Conservation (phyloP, 2,888 invertebrate species). For the Camponotus fellah region DNA sequence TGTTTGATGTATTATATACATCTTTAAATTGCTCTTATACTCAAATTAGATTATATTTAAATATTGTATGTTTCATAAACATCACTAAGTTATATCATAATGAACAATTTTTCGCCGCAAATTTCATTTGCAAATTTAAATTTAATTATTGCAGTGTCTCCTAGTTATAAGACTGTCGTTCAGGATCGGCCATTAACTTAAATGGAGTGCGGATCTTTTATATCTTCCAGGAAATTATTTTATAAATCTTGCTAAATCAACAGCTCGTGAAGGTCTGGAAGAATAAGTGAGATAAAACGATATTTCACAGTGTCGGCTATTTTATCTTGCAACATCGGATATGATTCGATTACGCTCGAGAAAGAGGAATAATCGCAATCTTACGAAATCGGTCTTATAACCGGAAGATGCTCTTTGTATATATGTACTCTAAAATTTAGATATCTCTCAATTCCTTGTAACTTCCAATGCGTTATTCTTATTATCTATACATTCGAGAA, state of each 20-base stretch:
- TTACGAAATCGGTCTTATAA: not conserved
- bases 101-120: constrained; percentile 10
- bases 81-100: constrained; percentile 23
- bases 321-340: not conserved
- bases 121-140: constrained; percentile 34
- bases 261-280: not conserved
- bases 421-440: constrained; percentile 26
- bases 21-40: constrained; percentile 35
- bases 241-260: not conserved
- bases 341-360: not conserved
- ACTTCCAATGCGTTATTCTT: constrained; percentile 19
- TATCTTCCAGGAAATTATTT: not conserved
- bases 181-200: not conserved
- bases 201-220: not conserved
- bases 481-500: constrained; percentile 9
- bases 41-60: constrained; percentile 21
- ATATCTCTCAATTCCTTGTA: not conserved
- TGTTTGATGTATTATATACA: constrained; percentile 44
- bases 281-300: not conserved
- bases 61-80: constrained; percentile 12
- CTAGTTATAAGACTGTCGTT: not conserved
- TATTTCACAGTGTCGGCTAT: not conserved
- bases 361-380: not conserved
- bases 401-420: not conserved
- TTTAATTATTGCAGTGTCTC: constrained; percentile 7